Conservation (phyloP, 1,140 invertebrate genomes). For the Macrobrachium rosenbergii region DNA sequence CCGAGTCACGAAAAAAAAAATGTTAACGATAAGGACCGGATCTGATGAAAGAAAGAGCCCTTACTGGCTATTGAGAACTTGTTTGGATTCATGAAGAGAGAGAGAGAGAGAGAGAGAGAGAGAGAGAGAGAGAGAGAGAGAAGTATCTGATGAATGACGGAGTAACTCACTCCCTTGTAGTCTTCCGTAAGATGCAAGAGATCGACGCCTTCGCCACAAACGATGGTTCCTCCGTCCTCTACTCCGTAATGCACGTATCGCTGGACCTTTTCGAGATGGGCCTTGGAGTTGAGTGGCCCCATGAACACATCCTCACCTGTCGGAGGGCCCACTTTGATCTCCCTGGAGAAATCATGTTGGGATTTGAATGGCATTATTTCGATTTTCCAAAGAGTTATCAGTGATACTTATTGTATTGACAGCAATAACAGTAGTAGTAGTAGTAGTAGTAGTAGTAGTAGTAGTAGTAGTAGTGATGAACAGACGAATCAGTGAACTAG, state of each 20-base stretch:
- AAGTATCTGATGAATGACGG: conserved; percentile 40
- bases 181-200: conserved; percentile 68
- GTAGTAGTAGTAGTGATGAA: too few species aligned
- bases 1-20: neutral
- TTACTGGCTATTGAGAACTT: too few species aligned
- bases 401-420: neutral
- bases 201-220: conserved; percentile 66
- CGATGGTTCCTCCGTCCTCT: conserved; percentile 69
- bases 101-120: conserved; percentile 10
- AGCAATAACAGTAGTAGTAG: too few species aligned
- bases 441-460: too few species aligned
- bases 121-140: neutral
- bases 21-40: too few species aligned
- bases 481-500: too few species aligned
- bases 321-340: conserved; percentile 74
- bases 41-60: neutral
- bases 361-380: neutral
- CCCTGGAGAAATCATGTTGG: conserved; percentile 67
- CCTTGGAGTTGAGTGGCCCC: conserved; percentile 74
- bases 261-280: conserved; percentile 74
- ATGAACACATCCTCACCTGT: conserved; percentile 69
- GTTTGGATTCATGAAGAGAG: neutral
- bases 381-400: neutral
- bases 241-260: conserved; percentile 70
- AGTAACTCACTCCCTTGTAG: conserved; percentile 68